These are phyloP conservation scores for Quadroppia sp. DNA, from an alignment of 2,888 invertebrate genomes.

Conservation along the genomic window DNA sequence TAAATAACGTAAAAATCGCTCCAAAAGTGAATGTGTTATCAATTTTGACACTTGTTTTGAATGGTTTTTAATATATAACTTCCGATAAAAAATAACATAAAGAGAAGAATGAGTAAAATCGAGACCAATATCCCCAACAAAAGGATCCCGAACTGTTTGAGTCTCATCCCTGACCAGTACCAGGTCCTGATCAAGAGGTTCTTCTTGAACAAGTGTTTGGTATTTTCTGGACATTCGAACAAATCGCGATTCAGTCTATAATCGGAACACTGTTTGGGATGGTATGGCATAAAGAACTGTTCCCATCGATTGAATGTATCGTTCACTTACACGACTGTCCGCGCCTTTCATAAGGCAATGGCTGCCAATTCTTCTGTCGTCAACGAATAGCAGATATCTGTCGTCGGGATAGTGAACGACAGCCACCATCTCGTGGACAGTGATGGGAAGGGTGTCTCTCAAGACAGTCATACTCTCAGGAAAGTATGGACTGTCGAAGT, in stretches of 20 bases:
- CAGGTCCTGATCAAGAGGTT: conserved; percentile 11
- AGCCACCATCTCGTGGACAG: background rate
- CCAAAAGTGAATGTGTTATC: background rate
- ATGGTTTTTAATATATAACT: conserved; percentile 52
- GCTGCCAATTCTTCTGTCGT: conserved; percentile 7
- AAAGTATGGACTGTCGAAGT: conserved; percentile 22
- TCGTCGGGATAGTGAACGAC: background rate
- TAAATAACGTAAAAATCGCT: background rate
- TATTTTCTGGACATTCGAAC: conserved; percentile 26
- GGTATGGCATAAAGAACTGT: background rate
- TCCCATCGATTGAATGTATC: background rate
- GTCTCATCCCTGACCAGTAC: conserved; percentile 18
- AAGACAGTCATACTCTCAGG: background rate
- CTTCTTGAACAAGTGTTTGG: background rate
- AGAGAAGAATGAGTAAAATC: background rate
- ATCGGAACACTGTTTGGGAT: background rate
- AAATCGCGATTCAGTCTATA: conserved; percentile 2
- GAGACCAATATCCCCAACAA: background rate
- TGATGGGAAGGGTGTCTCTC: background rate
- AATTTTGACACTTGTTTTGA: background rate
- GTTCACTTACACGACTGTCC: conserved; percentile 5
- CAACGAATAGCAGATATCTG: conserved; percentile 9
- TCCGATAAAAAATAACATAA: background rate
- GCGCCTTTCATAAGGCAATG: conserved; percentile 3
- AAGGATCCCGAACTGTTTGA: conserved; percentile 22